Evolutionary conservation across 1,140 invertebrate genomes (phyloP), one percentile per base, ranked within the genome.

Genomic region (Zaprionus nigranus): DNA sequence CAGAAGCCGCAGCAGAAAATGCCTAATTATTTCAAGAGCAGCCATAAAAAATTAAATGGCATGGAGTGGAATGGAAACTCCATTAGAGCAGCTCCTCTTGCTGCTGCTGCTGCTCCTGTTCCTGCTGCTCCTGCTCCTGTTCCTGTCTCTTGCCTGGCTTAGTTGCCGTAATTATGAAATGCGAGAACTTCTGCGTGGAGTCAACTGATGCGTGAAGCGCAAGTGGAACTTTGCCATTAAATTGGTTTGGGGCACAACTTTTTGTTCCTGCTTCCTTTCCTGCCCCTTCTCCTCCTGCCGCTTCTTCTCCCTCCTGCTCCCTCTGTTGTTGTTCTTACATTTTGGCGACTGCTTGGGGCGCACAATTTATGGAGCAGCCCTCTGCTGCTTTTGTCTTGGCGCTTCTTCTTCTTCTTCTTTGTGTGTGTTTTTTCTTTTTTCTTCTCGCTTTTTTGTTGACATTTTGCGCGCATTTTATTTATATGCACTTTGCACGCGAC

Each of bases 401-500:
- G 20, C 46, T 40, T 40, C 12, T 66, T 43, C 38, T 30, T 56
- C 28, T 60, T 51, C 36, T 56, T 15, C 49, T 70, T 20, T 49
- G 56, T 46, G 20, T 49, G 11, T 58, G 5, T 28, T 9, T 24
- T 28, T 9, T 24, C 13, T 38, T 24, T 78, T 65, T 75, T 5
- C 17, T 7, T 17, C n/a, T 46, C 40, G 40, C n/a, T 75, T 78
- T 83, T 87, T 88, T 90, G 85, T 81, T 88, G 84, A 88, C 84
- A 88, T 88, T 88, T 88, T 79, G 81, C 84, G 84, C 85, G 65
- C 75, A 82, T 70, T 88, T 88, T 88, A 88, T 88, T 88, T 88
- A 90, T 88, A 88, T 85, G 81, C 84, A 87, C 85, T 75, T 68
- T 72, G 78, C 81, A 81, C 78, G 81, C 85, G 84, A 81, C 85